Conservation (phyloP, 1,140 invertebrate species). For the Lasaia peninsularis region DNA sequence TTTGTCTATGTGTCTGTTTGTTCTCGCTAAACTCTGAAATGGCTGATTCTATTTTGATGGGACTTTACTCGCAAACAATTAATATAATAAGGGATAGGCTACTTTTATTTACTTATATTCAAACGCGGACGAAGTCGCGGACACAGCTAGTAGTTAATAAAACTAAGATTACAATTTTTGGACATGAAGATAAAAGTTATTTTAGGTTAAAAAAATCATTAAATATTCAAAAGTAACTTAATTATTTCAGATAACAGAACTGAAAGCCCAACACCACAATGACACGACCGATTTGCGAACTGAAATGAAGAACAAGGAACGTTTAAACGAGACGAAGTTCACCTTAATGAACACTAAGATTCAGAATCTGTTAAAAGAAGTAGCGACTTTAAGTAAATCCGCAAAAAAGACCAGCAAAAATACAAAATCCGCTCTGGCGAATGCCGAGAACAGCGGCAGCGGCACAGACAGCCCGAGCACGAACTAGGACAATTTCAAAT, state of each 20-base stretch:
- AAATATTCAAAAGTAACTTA: constrained; percentile 1
- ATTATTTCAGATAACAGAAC: constrained; percentile 88
- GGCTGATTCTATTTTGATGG: too few species aligned
- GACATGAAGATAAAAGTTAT: too few species aligned
- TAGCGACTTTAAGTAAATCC: constrained; percentile 89
- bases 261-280: constrained; percentile 94
- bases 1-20: too few species aligned
- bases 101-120: too few species aligned
- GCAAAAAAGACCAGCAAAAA: constrained; percentile 81
- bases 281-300: constrained; percentile 90
- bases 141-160: too few species aligned
- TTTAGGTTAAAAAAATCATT: too few species aligned
- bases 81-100: too few species aligned
- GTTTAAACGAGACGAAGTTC: constrained; percentile 89
- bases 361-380: constrained; percentile 87
- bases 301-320: constrained; percentile 90
- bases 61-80: too few species aligned
- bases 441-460: constrained; percentile 84
- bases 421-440: constrained; percentile 61
- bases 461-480: constrained; percentile 85
- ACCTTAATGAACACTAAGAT: constrained; percentile 88
- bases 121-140: too few species aligned
- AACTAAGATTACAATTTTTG: too few species aligned
- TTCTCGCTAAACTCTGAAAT: too few species aligned
- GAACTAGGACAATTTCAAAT: constrained; percentile 57